A percentile compares a stretch with the other conserved stretches of the same genome.
Conservation (phyloP, 2,797 vertebrate genomes). For the Hydrophis major region DNA sequence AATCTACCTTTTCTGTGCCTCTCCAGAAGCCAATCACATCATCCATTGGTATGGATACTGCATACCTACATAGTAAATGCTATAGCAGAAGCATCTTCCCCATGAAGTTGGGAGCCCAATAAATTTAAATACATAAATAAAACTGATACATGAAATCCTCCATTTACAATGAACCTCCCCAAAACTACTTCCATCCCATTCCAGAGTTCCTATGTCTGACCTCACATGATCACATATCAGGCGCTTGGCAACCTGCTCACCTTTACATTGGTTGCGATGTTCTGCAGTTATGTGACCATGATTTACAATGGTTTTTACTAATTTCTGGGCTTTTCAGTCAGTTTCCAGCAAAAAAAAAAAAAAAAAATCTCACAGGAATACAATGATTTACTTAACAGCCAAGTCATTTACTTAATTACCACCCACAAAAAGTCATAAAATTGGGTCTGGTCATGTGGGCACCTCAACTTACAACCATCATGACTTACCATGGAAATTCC, state of each 20-base stretch:
- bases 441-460: background rate
- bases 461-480: background rate
- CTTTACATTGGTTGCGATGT: background rate
- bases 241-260: background rate
- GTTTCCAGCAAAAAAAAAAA: background rate
- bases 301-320: background rate
- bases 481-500: background rate
- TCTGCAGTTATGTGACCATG: background rate
- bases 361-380: background rate
- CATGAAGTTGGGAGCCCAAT: background rate
- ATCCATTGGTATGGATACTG: background rate
- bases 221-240: background rate
- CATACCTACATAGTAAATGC: background rate
- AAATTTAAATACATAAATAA: background rate
- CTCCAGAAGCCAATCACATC: background rate
- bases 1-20: background rate
- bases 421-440: background rate
- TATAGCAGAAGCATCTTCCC: background rate
- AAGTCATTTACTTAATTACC: background rate
- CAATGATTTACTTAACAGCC: background rate
- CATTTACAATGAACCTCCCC: background rate
- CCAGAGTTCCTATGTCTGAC: background rate
- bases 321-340: background rate
- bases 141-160: background rate
- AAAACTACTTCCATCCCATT: background rate